Base-by-base conservation (phyloP, 64 coral and sea anemone species). In the Porites australiensis region DNA sequence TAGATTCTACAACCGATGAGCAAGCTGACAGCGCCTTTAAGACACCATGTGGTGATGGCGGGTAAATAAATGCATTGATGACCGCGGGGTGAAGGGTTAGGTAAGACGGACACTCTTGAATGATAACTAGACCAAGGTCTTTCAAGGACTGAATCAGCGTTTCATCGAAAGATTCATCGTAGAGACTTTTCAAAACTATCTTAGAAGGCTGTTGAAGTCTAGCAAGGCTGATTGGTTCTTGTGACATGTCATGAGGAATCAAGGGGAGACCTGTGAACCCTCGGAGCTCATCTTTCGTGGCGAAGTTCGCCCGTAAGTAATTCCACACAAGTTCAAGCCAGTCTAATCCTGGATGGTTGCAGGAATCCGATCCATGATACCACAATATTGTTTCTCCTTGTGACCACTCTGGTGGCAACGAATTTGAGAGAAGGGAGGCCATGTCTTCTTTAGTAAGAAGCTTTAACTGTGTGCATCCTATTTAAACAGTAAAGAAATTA, bases 311-410 rank as follows among this genome's bases (percentile, higher is more conserved):
- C 23, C 57, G 72, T 46, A 97, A 67, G 46, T 97, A 97, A 7
- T 13, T 53, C 95, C 95, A 97, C 62, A 97, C 64, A 22, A 75
- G 71, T 43, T 83, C 53, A 2, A 97, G 70, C 95, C 95, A 97
- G 53, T 64, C 48, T 50, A 69, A 55, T 27, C 49, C 48, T 4
- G 83, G 92, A 18, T 88, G 90, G 19, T 19, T 15, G 49, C 47
- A 6, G 2, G 3, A 55, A 8, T 18, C 68, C 13, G 13, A 44
- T 63, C 86, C 75, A 58, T 82, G 88, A 15, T 94, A 77, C 95
- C 92, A 97, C 0, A 87, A 44, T 27, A 87, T 52, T 54, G 50
- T 51, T 6, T 59, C 80, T 14, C 53, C 78, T 10, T 46, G 15
- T 70, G 46, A 75, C 55, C 75, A 93, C 8, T 91, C 88, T 75